Base-by-base conservation (phyloP, 2,888 invertebrate genomes). In the Epistrophe eligans region DNA sequence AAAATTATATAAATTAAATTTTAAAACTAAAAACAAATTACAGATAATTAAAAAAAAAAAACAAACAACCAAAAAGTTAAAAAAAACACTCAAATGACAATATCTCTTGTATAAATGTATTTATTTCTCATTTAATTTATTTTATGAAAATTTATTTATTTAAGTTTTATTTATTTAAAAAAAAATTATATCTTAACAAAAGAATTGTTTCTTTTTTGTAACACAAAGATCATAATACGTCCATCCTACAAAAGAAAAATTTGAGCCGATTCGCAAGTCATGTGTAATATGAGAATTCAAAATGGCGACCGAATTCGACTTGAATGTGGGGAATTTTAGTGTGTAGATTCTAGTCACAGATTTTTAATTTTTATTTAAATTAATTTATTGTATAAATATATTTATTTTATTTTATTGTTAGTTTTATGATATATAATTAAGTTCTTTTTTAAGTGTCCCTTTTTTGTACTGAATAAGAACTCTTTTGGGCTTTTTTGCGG, bases 311-410 rank as follows among this genome's bases (percentile, higher is more conserved):
- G 35, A 60, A 43, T 64, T 45, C 67, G 35, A 43, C 58, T 62
- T 67, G 67, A 62, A 67, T 70, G 70, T 74, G 83, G 83, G 85
- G 87, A 84, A 82, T 82, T 70, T 88, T 89, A 89, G 89, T 81
- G 89, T 87, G 89, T 89, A 89, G 88, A 88, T 89, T 89, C 89
- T 89, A 89, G 90, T 90, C 89, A 84, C 84, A 88, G 85, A 88
- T 88, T 84, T 73, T 79, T 55, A 64, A 2, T 60, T 24, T 17
- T 43, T 15, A 2, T 57, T 55, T 83, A 19, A 32, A 55, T 32
- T 66, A 66, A 76, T 79, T 72, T 60, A 45, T 28, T 43, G 55
- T 55, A 28, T 13, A 1, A 32, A 9, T 11, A 19, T 55, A 28
- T 17, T 55, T 67, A 28, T 50, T 55, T 52, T 79, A 52, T 19